Percentiles rank a stretch among this genome's conserved stretches.
phyloP scores from a whole-genome alignment of 2,797 vertebrate species.

The Nannoperca obscura region DNA sequence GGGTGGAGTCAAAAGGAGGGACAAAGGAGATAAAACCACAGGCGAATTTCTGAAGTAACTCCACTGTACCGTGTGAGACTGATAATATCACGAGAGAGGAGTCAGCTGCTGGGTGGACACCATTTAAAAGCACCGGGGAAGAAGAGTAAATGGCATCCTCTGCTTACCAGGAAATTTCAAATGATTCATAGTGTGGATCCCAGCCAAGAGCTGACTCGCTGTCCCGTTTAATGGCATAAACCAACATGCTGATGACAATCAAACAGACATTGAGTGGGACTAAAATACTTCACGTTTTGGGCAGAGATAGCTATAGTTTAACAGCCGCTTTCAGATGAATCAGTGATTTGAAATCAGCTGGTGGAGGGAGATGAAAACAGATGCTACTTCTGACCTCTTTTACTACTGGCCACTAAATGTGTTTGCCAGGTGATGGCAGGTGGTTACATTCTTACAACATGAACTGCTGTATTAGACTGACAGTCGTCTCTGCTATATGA shows the following conservation, averaged over 20 bases:
- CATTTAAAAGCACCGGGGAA: conserved; percentile 47
- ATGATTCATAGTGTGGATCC: conserved; percentile 31
- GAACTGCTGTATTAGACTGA: not conserved
- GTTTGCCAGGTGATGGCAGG: not conserved
- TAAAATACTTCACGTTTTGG: not conserved
- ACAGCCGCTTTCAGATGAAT: conserved; percentile 16
- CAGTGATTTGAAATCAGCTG: not conserved
- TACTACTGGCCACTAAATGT: not conserved
- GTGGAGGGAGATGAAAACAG: conserved; percentile 7
- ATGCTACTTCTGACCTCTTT: conserved; percentile 3
- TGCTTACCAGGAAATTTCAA: conserved; percentile 45
- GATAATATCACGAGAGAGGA: conserved; percentile 64
- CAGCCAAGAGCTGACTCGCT: conserved; percentile 8
- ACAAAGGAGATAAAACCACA: conserved; percentile 85
- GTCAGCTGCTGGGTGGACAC: conserved; percentile 45
- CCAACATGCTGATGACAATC: conserved; percentile 1
- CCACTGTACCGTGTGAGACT: conserved; percentile 57
- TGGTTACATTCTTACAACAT: not conserved
- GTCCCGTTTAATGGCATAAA: conserved; percentile 24
- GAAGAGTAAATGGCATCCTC: conserved; percentile 48
- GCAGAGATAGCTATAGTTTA: not conserved
- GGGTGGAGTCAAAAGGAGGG: conserved; percentile 80
- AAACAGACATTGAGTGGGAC: not conserved
- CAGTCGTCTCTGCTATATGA: not conserved
- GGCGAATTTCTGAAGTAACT: conserved; percentile 81